A percentile compares a stretch with the other conserved stretches of the same genome.
These are phyloP conservation scores for Alca torda DNA, from an alignment of 2,797 vertebrate species.

Conservation along the genomic window DNA sequence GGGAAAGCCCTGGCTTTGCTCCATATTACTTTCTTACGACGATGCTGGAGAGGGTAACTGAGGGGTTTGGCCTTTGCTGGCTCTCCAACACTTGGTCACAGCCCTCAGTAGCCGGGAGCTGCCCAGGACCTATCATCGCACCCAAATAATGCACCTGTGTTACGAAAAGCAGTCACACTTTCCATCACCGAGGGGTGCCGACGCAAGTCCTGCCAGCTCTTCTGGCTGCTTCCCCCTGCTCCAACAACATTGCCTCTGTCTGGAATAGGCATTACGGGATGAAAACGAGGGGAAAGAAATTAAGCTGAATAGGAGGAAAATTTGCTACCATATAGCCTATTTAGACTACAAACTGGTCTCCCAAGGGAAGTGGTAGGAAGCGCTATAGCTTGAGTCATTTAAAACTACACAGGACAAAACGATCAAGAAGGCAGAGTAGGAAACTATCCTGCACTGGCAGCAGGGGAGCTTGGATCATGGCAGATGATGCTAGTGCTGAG, in stretches of 20 bases:
- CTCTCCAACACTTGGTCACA: neutral
- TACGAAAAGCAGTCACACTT: neutral
- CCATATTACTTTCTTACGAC: neutral
- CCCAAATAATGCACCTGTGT: neutral
- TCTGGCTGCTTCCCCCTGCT: slow-evolving; percentile 12
- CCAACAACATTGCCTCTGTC: slow-evolving; percentile 5
- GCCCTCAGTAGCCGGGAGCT: neutral
- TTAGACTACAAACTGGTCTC: slow-evolving; percentile 17
- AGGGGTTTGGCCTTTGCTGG: neutral
- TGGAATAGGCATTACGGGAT: slow-evolving; percentile 14
- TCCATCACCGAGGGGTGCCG: neutral
- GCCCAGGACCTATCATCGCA: neutral
- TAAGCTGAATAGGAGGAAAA: slow-evolving; percentile 52
- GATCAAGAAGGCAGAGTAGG: slow-evolving; percentile 32
- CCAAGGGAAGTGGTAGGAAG: slow-evolving; percentile 26
- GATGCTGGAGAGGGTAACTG: neutral
- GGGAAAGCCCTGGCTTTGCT: slow-evolving; percentile 13
- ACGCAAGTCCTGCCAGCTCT: neutral
- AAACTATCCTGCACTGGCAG: slow-evolving; percentile 47
- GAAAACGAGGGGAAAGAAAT: slow-evolving; percentile 16
- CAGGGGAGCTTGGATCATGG: neutral
- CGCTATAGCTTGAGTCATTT: slow-evolving; percentile 14
- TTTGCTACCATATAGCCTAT: slow-evolving; percentile 27
- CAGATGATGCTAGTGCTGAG: neutral
- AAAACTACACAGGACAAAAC: neutral